phyloP scores from a whole-genome alignment of 1,140 invertebrate genomes.

The Protaetia brevitarsis region DNA sequence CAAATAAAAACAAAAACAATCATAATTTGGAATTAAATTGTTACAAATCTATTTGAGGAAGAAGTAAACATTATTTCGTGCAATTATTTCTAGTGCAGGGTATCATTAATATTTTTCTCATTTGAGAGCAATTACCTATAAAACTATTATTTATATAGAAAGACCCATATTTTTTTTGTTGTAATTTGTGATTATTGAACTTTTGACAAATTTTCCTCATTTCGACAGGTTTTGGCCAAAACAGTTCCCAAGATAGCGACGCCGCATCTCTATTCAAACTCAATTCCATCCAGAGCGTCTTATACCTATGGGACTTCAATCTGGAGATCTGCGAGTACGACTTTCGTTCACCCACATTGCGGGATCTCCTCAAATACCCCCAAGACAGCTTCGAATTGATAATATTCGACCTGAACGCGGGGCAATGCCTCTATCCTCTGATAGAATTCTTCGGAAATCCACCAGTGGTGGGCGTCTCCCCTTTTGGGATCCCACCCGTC shows the following conservation, averaged over 20 bases:
- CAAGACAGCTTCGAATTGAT: constrained; percentile 35
- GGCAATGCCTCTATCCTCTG: constrained; percentile 32
- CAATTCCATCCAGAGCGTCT: neutral
- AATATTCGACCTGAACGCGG: constrained; percentile 30
- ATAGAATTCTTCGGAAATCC: constrained; percentile 31
- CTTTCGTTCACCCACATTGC: constrained; percentile 26
- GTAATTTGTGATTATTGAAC: too few species aligned
- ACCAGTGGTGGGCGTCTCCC: constrained; percentile 29
- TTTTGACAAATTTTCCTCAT: neutral
- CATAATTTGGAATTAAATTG: too few species aligned
- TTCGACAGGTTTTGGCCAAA: neutral
- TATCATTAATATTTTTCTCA: too few species aligned
- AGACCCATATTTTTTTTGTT: too few species aligned
- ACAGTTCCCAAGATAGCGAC: neutral
- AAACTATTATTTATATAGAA: too few species aligned
- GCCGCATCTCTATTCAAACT: neutral
- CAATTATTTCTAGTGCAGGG: too few species aligned
- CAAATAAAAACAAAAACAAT: too few species aligned
- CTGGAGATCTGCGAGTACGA: constrained; percentile 1
- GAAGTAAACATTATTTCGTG: too few species aligned
- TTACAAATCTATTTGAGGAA: too few species aligned
- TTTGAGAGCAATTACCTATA: too few species aligned
- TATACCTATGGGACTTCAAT: neutral
- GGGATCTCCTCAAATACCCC: constrained; percentile 30
- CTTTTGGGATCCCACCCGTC: constrained; percentile 31